A percentile compares a stretch with the other conserved stretches of the same genome.
These are phyloP conservation scores for Lasioglossum figueresi DNA, from an alignment of 2,888 invertebrate genomes.

Conservation along the genomic window DNA sequence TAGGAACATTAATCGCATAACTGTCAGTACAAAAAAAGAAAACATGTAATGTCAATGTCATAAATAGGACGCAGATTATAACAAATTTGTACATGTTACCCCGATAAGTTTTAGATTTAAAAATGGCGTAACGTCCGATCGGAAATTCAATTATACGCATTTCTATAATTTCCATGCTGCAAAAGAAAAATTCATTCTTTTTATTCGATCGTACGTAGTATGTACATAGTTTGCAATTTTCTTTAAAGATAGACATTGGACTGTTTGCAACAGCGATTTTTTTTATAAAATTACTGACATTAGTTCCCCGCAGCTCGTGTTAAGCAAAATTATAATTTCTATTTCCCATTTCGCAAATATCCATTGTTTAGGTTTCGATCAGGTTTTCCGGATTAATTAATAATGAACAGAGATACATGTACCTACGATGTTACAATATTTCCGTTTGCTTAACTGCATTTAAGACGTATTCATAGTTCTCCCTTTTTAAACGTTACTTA, in stretches of 20 bases:
- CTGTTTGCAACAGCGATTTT: constrained; percentile 26
- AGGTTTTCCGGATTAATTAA: constrained; percentile 36
- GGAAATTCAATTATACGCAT: constrained; percentile 19
- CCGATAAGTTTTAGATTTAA: constrained; percentile 23
- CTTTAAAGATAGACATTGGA: neutral
- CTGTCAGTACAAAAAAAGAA: constrained; percentile 61
- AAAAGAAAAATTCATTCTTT: constrained; percentile 12
- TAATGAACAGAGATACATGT: constrained; percentile 15
- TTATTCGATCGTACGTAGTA: neutral
- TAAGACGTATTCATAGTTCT: constrained; percentile 58
- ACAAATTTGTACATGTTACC: constrained; percentile 29
- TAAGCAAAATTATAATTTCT: neutral
- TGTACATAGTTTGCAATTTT: constrained; percentile 14
- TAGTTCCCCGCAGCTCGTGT: constrained; percentile 10
- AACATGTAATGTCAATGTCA: constrained; percentile 46
- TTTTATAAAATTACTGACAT: constrained; percentile 24
- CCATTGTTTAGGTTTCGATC: constrained; percentile 2
- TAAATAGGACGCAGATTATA: constrained; percentile 34
- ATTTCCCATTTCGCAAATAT: constrained; percentile 5
- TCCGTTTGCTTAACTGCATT: constrained; percentile 44
- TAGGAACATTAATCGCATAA: constrained; percentile 42
- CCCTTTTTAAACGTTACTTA: constrained; percentile 12
- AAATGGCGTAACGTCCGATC: constrained; percentile 30
- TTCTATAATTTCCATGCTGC: constrained; percentile 8
- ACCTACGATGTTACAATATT: constrained; percentile 32